Conservation (phyloP, 2,113 vertebrate species). For the Cyprinus carpio region DNA sequence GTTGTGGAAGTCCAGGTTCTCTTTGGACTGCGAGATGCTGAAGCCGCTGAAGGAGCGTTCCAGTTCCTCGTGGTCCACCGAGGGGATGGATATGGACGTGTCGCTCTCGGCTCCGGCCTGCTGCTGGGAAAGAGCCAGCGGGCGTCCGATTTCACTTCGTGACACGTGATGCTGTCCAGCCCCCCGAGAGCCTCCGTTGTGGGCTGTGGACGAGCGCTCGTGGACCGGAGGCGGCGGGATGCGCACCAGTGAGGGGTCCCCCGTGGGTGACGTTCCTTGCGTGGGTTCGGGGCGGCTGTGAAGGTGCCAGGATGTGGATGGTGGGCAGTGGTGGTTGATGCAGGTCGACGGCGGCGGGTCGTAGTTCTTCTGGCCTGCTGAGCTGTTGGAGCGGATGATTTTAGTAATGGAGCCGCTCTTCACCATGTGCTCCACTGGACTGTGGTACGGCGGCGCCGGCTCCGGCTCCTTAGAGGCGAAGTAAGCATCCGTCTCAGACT, state of each 20-base stretch:
- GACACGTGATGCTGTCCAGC: conserved; percentile 41
- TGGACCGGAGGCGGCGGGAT: conserved; percentile 89
- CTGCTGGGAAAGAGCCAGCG: conserved; percentile 67
- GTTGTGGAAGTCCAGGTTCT: conserved; percentile 89
- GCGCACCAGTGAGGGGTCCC: conserved; percentile 85
- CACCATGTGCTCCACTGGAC: conserved; percentile 87
- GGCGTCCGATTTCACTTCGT: conserved; percentile 74
- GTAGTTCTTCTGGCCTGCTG: conserved; percentile 83
- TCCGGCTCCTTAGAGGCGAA: conserved; percentile 94
- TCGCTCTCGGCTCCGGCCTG: conserved; percentile 81
- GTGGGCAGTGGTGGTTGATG: conserved; percentile 76
- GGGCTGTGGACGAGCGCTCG: conserved; percentile 83
- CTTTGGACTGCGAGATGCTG: conserved; percentile 95
- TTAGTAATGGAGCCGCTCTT: conserved; percentile 87
- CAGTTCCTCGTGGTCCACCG: conserved; percentile 92
- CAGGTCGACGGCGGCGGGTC: conserved; percentile 71
- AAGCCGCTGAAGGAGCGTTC: conserved; percentile 95
- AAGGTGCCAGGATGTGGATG: conserved; percentile 90
- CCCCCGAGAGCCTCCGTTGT: conserved; percentile 73
- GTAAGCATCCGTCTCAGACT: conserved; percentile 91
- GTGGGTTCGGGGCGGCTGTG: conserved; percentile 72
- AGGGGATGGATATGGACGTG: conserved; percentile 92
- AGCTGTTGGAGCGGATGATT: conserved; percentile 83
- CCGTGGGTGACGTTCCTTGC: conserved; percentile 81
- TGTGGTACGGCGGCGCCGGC: conserved; percentile 93